Evolutionary conservation across 1,140 invertebrate genomes (phyloP), one percentile per base, ranked within the genome.

Genomic region (Hylyphantes graminicola): DNA sequence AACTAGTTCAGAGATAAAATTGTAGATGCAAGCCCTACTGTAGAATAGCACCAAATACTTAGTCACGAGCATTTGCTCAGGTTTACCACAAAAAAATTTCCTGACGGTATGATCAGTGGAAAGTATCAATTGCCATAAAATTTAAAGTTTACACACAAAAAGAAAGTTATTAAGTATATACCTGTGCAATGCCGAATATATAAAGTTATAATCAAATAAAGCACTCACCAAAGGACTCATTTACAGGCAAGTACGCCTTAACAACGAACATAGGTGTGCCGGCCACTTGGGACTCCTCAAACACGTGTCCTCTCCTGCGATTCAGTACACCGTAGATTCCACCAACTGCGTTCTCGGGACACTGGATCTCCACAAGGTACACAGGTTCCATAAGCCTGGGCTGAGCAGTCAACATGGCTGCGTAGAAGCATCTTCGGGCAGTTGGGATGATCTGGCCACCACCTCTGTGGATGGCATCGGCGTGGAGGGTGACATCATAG

Each of bases 381-480:
- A 99, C 96, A 55, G 98, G 98, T 90, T 99, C 98, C 94, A 99
- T 96, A 48, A 99, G 92, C 87, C 96, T 93, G 2, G 98, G 97
- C 80, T 92, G 88, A 87, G 98, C 98, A 79, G 98, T 99, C 87
- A 99, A 92, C 61, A 96, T 91, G 90, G 95, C 96, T 88, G 98
- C 98, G 91, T 99, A 99, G 89, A 99, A 92, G 88, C 96, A 96
- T 92, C 98, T 94, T 91, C 98, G 94, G 87, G 98, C 97, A 51
- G 98, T 99, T 88, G 98, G 98, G 92, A 99, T 99, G 92, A 99
- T 99, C 92, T 99, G 98, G 89, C 98, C 98, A 93, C 98, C 98
- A 91, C 98, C 98, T 93, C 98, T 95, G 93, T 99, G 98, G 91
- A 99, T 99, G 88, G 98, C 98, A 91, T 99, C 98, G 91, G 98